Evolutionary conservation across 2,888 invertebrate species (phyloP), one percentile per base, ranked within the genome.

Genomic region (Hypselothyrea guttata): DNA sequence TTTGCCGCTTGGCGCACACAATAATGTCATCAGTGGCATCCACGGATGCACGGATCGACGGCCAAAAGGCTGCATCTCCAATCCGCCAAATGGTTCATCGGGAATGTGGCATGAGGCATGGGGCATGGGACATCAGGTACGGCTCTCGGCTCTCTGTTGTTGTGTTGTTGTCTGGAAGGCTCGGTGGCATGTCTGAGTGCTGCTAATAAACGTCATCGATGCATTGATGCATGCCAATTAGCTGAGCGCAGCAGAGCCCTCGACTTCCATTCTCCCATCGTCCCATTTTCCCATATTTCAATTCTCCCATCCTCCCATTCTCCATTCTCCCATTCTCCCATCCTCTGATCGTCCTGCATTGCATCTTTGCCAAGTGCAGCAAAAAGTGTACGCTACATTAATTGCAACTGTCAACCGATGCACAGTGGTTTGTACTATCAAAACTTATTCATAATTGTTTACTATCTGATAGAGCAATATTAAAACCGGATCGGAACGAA

Each of bases 161-260:
- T 15, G 5, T 42, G 13, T 11, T 13, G 31, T 1, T 5, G 9
- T 35, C 48, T 15, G 15, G 40, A 35, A 22, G 22, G 22, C 22
- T 22, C 22, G 22, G 65, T 58, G 11, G 56, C 52, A 45, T 70
- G 82, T 77, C 82, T 74, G 77, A 82, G 77, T 59, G 64, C 69
- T 63, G 78, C 85, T 84, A 84, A 78, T 78, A 78, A 78, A 84
- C 76, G 69, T 78, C 77, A 78, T 82, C 83, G 79, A 77, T 77
- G 82, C 82, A 82, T 78, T 71, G 77, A 82, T 84, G 78, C 78
- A 84, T 84, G 85, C 83, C 78, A 78, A 78, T 78, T 78, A 78
- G 78, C 63, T 62, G 61, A 28, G 55, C 34, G 38, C 45, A 45
- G 49, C 37, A 12, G 41, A 11, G 45, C 8, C 22, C 2, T 22